Base-by-base conservation (phyloP, 2,113 vertebrate species). In the Indicator indicator region DNA sequence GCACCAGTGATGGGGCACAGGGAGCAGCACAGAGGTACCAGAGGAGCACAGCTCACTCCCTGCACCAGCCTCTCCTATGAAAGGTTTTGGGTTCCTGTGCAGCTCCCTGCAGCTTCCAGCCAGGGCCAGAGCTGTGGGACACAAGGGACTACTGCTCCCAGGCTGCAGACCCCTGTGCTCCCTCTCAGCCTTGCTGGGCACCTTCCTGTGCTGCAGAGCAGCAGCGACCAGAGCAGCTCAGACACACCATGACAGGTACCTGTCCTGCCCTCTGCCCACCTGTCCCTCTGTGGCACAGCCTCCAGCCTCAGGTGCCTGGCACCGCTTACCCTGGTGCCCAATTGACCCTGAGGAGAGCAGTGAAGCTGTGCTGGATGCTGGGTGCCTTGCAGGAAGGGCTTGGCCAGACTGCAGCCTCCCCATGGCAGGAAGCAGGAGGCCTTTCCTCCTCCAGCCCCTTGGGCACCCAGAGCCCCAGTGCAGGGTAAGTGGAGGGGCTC, bases 261-360 rank as follows among this genome's bases (percentile, higher is more conserved):
- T 72, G 23, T 50, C 69, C 59, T 48, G 64, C 70, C 52, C n/a
- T 36, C 32, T 15, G 32, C 40, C 19, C 5, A 2, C 19, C 38
- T 5, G 2, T 12, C 71, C 0, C 3, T 3, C 32, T 44, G 42
- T 59, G 33, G 28, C 38, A 46, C 17, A 7, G 9, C 4, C 0
- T 8, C 23, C 69, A 10, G 33, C 20, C 52, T 52, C 1, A 0
- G 26, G 56, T 8, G 7, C 46, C 24, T 12, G 38, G n/a, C 5
- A 1, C 42, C 1, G 1, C 42, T 80, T 0, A 1, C 20, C 24
- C 28, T 33, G 33, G 40, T 13, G 8, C 40, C 58, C 0, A 1
- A 5, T 12, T 27, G 0, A 1, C 68, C 19, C 36, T 16, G 27
- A 54, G 16, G 26, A 42, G 15, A 40, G 38, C 1, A 2, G 26